phyloP scores from a whole-genome alignment of 2,888 invertebrate species.

The Ferrisia virgata region DNA sequence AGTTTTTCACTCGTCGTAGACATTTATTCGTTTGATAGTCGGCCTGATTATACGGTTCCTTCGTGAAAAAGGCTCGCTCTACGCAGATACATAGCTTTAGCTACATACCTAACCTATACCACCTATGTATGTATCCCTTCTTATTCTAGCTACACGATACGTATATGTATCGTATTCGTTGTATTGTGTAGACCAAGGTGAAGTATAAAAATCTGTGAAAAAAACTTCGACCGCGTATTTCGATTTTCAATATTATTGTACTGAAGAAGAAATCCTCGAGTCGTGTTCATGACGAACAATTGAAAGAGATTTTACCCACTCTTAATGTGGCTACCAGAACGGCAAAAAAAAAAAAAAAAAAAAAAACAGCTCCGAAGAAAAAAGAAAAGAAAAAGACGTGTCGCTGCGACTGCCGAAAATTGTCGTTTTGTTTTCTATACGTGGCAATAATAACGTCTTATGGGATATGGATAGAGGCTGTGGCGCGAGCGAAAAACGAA shows the following conservation, averaged over 20 bases:
- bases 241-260: background rate
- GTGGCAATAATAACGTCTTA: background rate
- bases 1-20: background rate
- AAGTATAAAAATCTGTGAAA: background rate
- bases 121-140: no score
- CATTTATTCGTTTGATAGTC: slow-evolving; percentile 15
- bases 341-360: background rate
- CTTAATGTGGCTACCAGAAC: background rate
- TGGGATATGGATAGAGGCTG: background rate
- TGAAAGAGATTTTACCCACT: background rate
- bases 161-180: no score
- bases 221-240: background rate
- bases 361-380: background rate
- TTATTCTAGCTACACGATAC: no score
- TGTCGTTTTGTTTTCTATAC: background rate
- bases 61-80: background rate
- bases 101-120: no score
- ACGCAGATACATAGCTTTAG: no score
- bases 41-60: background rate
- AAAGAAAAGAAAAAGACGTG: background rate
- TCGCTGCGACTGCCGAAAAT: background rate
- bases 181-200: no score
- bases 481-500: background rate
- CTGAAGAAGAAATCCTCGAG: background rate
- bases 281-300: background rate